Conservation (phyloP, 2,113 vertebrate genomes). For the Rhynchopsitta pachyrhyncha region DNA sequence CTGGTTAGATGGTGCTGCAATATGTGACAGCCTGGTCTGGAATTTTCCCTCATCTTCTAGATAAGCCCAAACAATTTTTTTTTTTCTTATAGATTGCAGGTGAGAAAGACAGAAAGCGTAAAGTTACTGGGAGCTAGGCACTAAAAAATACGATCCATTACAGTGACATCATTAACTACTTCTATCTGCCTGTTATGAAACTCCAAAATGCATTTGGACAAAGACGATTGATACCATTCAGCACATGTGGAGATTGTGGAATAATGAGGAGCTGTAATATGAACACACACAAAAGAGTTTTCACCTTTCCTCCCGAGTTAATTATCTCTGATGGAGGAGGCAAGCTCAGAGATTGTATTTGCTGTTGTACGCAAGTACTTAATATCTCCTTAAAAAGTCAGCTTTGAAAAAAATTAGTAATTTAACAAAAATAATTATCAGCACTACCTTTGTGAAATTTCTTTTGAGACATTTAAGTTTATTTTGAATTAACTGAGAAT, state of each 20-base stretch:
- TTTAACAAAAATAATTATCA: background rate
- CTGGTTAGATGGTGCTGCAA: background rate
- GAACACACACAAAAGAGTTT: slow-evolving; percentile 1
- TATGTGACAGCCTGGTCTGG: background rate
- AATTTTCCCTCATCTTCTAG: background rate
- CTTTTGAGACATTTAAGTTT: background rate
- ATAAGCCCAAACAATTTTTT: background rate
- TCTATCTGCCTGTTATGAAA: background rate
- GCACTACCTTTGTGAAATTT: background rate
- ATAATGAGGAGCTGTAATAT: slow-evolving; percentile 13
- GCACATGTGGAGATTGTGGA: background rate
- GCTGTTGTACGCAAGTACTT: background rate
- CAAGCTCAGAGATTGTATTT: background rate
- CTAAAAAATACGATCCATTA: slow-evolving; percentile 8
- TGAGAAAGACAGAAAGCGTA: background rate
- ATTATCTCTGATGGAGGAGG: background rate
- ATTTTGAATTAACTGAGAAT: background rate
- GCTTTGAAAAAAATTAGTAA: background rate
- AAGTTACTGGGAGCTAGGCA: background rate
- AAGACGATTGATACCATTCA: background rate
- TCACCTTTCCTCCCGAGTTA: background rate
- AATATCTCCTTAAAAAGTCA: background rate
- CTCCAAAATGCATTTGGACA: background rate
- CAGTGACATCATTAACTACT: slow-evolving; percentile 25
- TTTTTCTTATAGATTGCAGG: background rate